Conservation (phyloP, 2,888 invertebrate species). For the Meteorus cinctellus region DNA sequence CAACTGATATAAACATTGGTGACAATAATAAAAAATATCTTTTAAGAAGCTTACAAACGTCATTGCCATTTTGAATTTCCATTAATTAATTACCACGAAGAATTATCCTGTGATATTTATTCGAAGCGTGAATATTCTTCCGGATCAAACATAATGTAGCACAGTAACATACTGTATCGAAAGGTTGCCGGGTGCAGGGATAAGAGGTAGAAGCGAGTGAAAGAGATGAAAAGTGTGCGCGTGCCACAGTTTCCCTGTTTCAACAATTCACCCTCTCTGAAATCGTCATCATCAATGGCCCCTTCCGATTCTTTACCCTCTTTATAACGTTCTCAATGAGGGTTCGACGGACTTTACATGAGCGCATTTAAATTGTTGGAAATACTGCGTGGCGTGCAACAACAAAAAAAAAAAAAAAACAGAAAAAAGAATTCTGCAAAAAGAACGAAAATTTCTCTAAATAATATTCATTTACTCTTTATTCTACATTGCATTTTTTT, state of each 20-base stretch:
- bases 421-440: slow-evolving; percentile 17
- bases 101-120: background rate
- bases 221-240: background rate
- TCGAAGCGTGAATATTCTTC: background rate
- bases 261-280: slow-evolving; percentile 60
- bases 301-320: slow-evolving; percentile 31
- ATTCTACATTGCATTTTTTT: background rate
- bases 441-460: no score
- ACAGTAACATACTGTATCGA: slow-evolving; percentile 60
- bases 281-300: slow-evolving; percentile 38
- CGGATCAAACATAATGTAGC: background rate
- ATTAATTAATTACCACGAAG: no score
- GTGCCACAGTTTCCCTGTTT: slow-evolving; percentile 61
- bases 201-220: background rate
- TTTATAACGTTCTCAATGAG: slow-evolving; percentile 25
- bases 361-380: slow-evolving; percentile 31
- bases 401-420: background rate
- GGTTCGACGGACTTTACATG: slow-evolving; percentile 27
- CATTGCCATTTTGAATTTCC: no score
- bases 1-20: no score
- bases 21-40: no score
- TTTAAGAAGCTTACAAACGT: no score
- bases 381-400: background rate
- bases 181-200: slow-evolving; percentile 56
- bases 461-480: slow-evolving; percentile 17